Evolutionary conservation across 2,113 vertebrate genomes (phyloP).

Genomic region (Gallinago paraguaiae): DNA sequence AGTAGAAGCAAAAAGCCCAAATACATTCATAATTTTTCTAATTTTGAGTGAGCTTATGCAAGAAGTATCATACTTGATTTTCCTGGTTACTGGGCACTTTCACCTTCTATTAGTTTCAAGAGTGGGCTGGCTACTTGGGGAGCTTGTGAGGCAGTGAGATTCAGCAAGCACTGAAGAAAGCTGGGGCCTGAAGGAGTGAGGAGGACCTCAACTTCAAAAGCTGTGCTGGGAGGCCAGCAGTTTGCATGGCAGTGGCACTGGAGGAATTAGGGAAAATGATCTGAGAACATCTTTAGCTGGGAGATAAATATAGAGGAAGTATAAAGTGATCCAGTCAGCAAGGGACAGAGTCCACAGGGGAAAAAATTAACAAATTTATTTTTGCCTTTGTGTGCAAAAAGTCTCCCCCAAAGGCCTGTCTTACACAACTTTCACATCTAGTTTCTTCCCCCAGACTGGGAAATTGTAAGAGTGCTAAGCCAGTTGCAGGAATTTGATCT

Average conservation of each 20-base stretch:
- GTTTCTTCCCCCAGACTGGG: background rate
- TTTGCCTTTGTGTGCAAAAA: background rate
- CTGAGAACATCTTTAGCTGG: constrained; percentile 23
- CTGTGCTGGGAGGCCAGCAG: background rate
- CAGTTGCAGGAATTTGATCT: background rate
- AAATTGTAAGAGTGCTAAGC: background rate
- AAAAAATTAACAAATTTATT: constrained; percentile 29
- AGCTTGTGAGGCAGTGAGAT: background rate
- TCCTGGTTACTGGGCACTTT: background rate
- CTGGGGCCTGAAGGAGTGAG: background rate
- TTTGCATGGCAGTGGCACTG: background rate
- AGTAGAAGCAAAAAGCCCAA: background rate
- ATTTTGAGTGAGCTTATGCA: background rate
- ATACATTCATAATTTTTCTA: background rate
- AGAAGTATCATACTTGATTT: background rate
- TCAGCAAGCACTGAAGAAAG: background rate
- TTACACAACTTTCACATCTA: background rate
- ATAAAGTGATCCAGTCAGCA: constrained; percentile 16
- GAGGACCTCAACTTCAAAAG: background rate
- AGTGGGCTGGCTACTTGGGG: background rate
- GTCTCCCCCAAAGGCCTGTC: background rate
- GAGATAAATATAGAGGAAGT: constrained; percentile 23
- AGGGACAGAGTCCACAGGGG: background rate
- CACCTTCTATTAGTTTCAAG: background rate
- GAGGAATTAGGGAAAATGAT: background rate